phyloP scores from a whole-genome alignment of 2,888 invertebrate genomes.

The Eueremaeus valkanovi region DNA sequence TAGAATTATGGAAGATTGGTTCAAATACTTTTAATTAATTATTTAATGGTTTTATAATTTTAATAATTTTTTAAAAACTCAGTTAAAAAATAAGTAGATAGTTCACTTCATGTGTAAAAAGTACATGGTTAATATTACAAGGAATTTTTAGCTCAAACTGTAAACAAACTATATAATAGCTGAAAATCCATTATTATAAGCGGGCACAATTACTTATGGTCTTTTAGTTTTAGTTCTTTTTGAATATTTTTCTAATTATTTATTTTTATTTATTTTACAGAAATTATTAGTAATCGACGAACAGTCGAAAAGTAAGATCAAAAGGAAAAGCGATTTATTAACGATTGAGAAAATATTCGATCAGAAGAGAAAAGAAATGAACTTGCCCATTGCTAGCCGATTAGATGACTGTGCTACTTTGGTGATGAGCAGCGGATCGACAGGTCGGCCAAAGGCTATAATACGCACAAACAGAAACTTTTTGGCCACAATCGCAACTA shows the following conservation, averaged over 20 bases:
- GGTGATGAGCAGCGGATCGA: background rate
- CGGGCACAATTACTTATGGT: background rate
- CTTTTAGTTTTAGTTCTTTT: background rate
- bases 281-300: conserved; percentile 8
- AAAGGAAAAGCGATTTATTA: background rate
- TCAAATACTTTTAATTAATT: too few species aligned
- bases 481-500: background rate
- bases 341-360: conserved; percentile 2
- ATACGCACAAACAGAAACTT: background rate
- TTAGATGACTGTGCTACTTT: background rate
- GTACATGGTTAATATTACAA: too few species aligned
- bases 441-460: background rate
- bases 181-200: too few species aligned
- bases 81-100: too few species aligned
- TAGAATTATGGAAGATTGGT: too few species aligned
- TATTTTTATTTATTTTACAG: background rate
- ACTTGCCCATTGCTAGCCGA: background rate
- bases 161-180: too few species aligned
- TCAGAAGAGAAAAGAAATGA: background rate
- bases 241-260: too few species aligned
- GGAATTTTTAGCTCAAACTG: background rate
- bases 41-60: too few species aligned
- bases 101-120: too few species aligned
- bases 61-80: too few species aligned
- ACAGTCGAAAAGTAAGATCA: background rate